Percentiles rank a stretch among this genome's conserved stretches.
phyloP scores from a whole-genome alignment of 2,888 invertebrate species.

The Noctua comes region DNA sequence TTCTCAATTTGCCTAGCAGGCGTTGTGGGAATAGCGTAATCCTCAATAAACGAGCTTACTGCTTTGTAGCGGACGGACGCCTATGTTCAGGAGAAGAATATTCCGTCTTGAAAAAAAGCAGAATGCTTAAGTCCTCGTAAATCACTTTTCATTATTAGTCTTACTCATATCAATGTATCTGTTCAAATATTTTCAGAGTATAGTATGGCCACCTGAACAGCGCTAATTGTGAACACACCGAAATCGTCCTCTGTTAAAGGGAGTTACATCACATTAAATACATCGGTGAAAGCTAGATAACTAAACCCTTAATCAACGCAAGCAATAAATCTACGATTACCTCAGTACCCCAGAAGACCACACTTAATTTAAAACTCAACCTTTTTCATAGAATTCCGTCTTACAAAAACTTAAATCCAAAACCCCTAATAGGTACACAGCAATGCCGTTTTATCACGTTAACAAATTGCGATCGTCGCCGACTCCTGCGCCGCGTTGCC shows the following conservation, averaged over 20 bases:
- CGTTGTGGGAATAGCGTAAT: background rate
- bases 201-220: background rate
- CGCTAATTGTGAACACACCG: background rate
- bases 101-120: background rate
- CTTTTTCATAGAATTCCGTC: constrained; percentile 45
- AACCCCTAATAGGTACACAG: constrained; percentile 59
- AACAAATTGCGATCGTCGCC: constrained; percentile 71
- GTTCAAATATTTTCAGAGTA: background rate
- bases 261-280: background rate
- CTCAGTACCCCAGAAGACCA: constrained; percentile 4
- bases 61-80: too few relatives aligned
- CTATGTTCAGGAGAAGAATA: background rate
- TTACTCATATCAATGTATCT: background rate
- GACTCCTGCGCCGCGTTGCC: constrained; percentile 48
- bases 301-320: background rate
- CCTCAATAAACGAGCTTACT: too few relatives aligned
- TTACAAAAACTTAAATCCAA: constrained; percentile 50
- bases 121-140: background rate
- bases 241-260: background rate
- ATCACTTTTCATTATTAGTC: background rate
- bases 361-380: constrained; percentile 23
- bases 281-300: background rate
- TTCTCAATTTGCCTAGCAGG: background rate
- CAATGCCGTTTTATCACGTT: constrained; percentile 65
- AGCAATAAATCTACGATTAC: constrained; percentile 4